Evolutionary conservation across 2,888 invertebrate genomes (phyloP).

Genomic region (Lasiommata megera): DNA sequence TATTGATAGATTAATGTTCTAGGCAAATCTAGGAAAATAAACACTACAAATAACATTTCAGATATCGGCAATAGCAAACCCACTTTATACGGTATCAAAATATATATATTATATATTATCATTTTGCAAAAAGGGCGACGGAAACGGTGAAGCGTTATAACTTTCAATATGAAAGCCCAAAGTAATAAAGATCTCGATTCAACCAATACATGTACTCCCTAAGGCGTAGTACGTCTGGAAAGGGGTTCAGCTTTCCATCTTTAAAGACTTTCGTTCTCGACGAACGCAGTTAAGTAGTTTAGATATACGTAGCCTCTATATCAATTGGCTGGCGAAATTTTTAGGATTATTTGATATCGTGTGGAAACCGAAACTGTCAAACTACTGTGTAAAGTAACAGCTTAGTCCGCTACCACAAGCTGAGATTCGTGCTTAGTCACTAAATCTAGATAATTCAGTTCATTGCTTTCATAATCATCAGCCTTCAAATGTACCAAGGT

Average conservation of each 20-base stretch:
- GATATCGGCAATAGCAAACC: background rate
- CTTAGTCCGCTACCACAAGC: no score
- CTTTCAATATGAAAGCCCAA: slow-evolving; percentile 10
- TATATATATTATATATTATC: no score
- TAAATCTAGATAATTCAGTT: no score
- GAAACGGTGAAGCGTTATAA: slow-evolving; percentile 1
- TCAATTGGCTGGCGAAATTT: background rate
- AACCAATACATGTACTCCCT: slow-evolving; percentile 16
- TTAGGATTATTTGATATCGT: background rate
- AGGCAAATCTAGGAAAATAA: no score
- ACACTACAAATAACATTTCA: no score
- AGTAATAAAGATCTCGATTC: slow-evolving; percentile 16
- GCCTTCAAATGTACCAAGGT: no score
- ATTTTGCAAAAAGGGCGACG: background rate
- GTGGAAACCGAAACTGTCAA: no score
- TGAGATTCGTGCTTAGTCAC: no score
- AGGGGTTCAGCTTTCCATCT: slow-evolving; percentile 5
- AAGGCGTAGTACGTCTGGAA: slow-evolving; percentile 3
- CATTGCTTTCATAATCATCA: no score
- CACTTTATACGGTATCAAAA: background rate
- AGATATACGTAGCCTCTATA: background rate
- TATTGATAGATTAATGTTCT: no score
- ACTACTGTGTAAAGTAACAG: no score
- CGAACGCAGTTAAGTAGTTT: background rate
- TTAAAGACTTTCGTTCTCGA: background rate